Base-by-base conservation (phyloP, 2,888 invertebrate genomes). In the Cephonodes hylas region DNA sequence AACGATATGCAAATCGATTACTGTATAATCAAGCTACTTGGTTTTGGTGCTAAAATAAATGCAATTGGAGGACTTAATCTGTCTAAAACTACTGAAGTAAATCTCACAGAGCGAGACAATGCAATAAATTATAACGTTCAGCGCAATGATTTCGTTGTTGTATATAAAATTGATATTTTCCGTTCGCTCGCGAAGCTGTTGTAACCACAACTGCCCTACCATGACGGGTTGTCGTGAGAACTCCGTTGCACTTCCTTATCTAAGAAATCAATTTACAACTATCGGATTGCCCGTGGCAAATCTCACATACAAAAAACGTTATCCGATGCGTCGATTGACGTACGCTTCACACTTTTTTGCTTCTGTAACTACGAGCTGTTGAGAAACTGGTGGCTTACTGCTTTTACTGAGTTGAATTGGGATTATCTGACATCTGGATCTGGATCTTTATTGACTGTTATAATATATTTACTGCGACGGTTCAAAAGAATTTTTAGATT, bases 151-250 rank as follows among this genome's bases (percentile, higher is more conserved):
- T 34, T 7, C 22, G 22, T 42, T 58, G 10, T 38, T 57, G n/a
- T 58, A 42, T 23, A 58, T 58, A 58, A 58, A 58, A 58, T 23
- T 25, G 65, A 66, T 65, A 65, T 70, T 68, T 71, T 53, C 58
- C 42, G 48, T 64, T 63, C 60, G 65, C 65, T 62, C 57, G 34
- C 20, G 42, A 46, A 44, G 61, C 25, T 65, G 62, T 62, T 34
- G 68, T 64, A 63, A 73, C 71, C 72, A 66, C 73, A 74, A 67
- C 73, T 75, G 74, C 66, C 76, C 74, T 75, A 70, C 74, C 79
- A 74, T 77, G 79, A 76, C 73, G 71, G 61, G 60, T 69, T 66
- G 64, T 64, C 74, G 76, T 79, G 78, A 68, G 80, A 80, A 79
- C 65, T 53, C 38, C 63, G 58, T 65, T 68, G 64, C 53, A 70